Percentiles rank a stretch among this genome's conserved stretches.
Conservation (phyloP, 1,140 invertebrate species). For the Trichomalopsis sarcophagae region DNA sequence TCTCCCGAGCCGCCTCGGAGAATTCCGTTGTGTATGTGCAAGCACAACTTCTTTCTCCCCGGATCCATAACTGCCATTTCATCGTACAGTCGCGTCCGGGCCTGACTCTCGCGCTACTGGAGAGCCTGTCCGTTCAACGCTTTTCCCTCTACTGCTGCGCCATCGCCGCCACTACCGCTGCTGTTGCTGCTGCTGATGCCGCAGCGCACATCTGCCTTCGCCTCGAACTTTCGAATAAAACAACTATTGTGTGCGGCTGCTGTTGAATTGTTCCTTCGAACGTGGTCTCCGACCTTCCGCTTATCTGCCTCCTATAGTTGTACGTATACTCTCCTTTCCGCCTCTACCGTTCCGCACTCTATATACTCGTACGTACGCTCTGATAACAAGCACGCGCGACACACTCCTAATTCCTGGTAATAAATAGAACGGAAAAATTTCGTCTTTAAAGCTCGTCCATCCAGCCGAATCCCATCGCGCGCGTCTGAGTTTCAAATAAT, state of each 20-base stretch:
- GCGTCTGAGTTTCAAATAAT: conserved; percentile 33
- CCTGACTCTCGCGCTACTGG: not conserved
- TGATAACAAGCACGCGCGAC: not conserved
- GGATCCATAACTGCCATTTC: not conserved
- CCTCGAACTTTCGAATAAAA: conserved; percentile 64
- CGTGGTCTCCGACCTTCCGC: not conserved
- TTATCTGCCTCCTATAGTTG: not conserved
- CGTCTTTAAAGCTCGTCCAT: too few species aligned
- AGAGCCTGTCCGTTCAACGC: not conserved
- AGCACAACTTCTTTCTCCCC: conserved; percentile 2
- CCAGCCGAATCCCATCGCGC: not conserved
- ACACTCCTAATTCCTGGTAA: not conserved
- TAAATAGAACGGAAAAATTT: not conserved
- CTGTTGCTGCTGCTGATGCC: not conserved
- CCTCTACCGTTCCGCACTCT: not conserved
- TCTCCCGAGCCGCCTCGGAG: not conserved
- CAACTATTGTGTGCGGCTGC: conserved; percentile 60
- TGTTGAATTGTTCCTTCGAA: conserved; percentile 23
- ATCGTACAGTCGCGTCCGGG: not conserved
- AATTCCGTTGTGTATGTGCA: not conserved
- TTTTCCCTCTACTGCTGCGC: not conserved
- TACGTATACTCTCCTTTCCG: not conserved
- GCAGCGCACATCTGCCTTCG: conserved; percentile 32
- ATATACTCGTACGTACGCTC: too few species aligned
- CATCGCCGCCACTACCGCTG: too few species aligned